These are phyloP conservation scores for Periplaneta americana DNA, from an alignment of 1,140 invertebrate species.

Conservation along the genomic window DNA sequence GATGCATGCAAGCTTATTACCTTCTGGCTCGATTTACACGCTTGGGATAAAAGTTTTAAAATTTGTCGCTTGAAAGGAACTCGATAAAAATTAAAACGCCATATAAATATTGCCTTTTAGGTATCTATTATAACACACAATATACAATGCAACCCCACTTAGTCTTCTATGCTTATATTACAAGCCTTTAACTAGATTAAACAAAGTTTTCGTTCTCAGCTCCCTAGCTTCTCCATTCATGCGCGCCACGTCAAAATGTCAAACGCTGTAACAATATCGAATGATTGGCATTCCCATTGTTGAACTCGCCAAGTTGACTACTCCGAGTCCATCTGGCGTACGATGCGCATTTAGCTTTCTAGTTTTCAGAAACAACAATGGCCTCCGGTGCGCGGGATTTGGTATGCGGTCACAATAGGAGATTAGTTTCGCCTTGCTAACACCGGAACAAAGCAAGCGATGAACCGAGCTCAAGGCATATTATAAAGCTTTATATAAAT, in stretches of 20 bases:
- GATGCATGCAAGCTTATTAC: too few species aligned
- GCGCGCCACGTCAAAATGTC: neutral
- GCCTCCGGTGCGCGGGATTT: neutral
- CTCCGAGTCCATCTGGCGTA: neutral
- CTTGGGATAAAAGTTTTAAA: too few species aligned
- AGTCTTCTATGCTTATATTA: neutral
- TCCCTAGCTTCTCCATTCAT: neutral
- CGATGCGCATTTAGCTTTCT: neutral
- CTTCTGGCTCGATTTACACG: too few species aligned
- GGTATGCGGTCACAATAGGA: neutral
- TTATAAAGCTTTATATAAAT: neutral
- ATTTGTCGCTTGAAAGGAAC: too few species aligned
- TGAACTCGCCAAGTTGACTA: neutral
- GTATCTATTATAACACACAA: neutral
- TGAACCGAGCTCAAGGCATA: neutral
- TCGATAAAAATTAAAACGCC: too few species aligned
- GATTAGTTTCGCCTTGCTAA: conserved; percentile 10
- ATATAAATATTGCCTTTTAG: too few species aligned
- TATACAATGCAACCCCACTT: neutral
- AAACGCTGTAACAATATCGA: neutral
- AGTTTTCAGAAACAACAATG: conserved; percentile 6
- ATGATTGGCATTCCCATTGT: neutral
- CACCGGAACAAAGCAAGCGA: conserved; percentile 1
- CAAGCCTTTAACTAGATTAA: conserved; percentile 3
- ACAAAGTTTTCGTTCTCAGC: neutral